Evolutionary conservation across 2,113 vertebrate genomes (phyloP).

Genomic region (Leucoraja erinaceus): DNA sequence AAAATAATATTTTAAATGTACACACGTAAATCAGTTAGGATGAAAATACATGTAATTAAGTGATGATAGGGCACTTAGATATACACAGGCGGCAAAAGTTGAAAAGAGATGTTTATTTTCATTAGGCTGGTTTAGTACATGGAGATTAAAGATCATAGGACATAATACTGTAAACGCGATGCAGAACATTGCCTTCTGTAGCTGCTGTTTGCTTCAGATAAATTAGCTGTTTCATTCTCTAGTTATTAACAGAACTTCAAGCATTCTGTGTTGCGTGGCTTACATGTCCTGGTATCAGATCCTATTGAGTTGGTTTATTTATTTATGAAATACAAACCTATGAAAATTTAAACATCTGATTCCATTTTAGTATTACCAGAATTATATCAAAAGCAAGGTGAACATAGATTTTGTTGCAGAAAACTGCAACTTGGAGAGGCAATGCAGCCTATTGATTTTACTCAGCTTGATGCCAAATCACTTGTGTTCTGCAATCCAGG

Average conservation of each 20-base stretch:
- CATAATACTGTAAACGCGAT: background rate
- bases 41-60: background rate
- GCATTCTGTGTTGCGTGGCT: background rate
- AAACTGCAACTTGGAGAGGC: no score
- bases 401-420: background rate
- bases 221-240: background rate
- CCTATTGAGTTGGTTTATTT: background rate
- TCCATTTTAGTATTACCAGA: background rate
- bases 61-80: background rate
- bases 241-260: background rate
- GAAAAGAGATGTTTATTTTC: background rate
- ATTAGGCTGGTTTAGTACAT: background rate
- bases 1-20: background rate
- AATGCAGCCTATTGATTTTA: no score
- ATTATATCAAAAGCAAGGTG: background rate
- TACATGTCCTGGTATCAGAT: background rate
- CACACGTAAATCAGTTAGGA: background rate
- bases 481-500: background rate
- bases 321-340: background rate
- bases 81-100: conserved; percentile 12
- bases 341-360: background rate
- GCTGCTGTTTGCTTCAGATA: background rate
- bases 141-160: background rate
- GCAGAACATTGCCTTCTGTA: background rate
- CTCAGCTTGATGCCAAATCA: background rate